These are phyloP conservation scores for Melanotaenia nigrans DNA, from an alignment of 2,797 vertebrate species.

Conservation along the genomic window DNA sequence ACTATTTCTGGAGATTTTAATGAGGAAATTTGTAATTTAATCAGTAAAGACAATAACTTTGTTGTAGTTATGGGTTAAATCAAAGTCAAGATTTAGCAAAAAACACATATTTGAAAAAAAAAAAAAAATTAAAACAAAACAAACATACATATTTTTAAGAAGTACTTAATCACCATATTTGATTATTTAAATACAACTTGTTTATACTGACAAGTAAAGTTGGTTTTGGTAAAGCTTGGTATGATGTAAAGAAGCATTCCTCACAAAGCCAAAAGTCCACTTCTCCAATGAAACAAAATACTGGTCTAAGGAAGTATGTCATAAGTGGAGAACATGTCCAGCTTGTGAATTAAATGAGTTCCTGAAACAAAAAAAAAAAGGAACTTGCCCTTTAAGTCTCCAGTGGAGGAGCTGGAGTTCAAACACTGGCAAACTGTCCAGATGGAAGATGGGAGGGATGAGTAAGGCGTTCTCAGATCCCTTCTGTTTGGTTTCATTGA, in stretches of 20 bases:
- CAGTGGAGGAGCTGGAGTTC: conserved; percentile 61
- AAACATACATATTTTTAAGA: too few relatives aligned
- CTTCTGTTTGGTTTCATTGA: conserved; percentile 76
- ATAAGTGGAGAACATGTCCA: conserved; percentile 8
- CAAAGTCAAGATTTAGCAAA: neutral
- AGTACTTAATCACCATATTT: too few relatives aligned
- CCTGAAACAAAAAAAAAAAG: conserved; percentile 6
- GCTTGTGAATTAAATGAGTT: conserved; percentile 37
- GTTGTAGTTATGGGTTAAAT: neutral
- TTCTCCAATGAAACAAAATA: conserved; percentile 2
- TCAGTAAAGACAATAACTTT: neutral
- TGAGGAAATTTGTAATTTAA: neutral
- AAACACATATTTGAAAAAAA: too few relatives aligned
- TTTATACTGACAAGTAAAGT: neutral
- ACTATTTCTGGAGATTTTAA: neutral
- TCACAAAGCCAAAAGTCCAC: neutral
- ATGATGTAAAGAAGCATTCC: neutral
- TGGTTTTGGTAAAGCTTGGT: neutral
- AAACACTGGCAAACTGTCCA: conserved; percentile 71
- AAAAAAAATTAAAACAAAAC: too few relatives aligned
- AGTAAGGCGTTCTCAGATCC: conserved; percentile 76
- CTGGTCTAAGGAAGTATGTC: neutral
- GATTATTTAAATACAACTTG: neutral
- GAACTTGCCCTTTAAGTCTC: conserved; percentile 59
- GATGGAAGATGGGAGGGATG: conserved; percentile 80